These are phyloP conservation scores for Tetrapedia diversipes DNA, from an alignment of 2,888 invertebrate genomes.

Conservation along the genomic window DNA sequence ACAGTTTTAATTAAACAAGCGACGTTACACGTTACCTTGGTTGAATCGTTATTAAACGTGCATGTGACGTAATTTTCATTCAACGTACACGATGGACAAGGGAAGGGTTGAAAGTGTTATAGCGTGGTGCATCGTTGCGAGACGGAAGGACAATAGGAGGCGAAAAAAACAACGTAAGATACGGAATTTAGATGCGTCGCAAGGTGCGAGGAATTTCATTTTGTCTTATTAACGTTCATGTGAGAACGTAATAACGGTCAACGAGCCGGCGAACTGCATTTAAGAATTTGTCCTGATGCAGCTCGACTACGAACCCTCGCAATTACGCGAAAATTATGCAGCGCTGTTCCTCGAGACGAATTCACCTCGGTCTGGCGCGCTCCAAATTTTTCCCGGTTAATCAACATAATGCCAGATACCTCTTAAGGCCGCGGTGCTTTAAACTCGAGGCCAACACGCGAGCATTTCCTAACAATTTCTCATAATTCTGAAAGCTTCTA, in stretches of 20 bases:
- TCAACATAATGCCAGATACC: background rate
- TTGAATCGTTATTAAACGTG: background rate
- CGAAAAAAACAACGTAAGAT: background rate
- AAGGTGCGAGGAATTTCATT: constrained; percentile 45
- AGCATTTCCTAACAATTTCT: background rate
- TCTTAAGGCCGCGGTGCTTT: background rate
- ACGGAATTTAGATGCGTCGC: constrained; percentile 13
- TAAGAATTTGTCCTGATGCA: constrained; percentile 30
- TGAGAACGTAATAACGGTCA: constrained; percentile 39
- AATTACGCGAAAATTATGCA: constrained; percentile 46
- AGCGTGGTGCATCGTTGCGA: background rate
- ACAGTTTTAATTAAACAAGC: too few species aligned
- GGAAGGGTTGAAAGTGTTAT: too few species aligned
- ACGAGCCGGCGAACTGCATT: background rate
- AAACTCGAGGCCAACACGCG: background rate
- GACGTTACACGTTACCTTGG: background rate
- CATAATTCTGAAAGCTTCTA: background rate
- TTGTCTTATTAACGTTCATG: constrained; percentile 29
- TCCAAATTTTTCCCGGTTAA: constrained; percentile 24
- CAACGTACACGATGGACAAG: background rate
- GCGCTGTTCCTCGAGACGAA: background rate
- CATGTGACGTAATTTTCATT: background rate
- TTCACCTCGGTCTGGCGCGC: background rate
- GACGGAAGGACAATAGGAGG: background rate
- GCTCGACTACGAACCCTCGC: constrained; percentile 4